Conservation (phyloP, 2,113 vertebrate species). For the Chaenogobius annularis region DNA sequence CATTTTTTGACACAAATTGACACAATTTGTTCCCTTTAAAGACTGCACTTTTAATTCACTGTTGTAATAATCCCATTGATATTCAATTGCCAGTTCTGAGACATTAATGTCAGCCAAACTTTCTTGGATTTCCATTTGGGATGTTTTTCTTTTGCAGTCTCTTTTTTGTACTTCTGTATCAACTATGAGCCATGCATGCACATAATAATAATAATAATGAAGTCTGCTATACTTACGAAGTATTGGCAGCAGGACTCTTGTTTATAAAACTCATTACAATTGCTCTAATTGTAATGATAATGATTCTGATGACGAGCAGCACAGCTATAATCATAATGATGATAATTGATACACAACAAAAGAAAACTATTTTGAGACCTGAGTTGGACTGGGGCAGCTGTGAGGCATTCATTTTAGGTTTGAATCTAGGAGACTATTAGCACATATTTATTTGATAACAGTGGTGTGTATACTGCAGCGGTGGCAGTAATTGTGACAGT, state of each 20-base stretch:
- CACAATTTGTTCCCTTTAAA: not conserved
- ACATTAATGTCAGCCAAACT: not conserved
- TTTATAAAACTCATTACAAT: not conserved
- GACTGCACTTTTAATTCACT: not conserved
- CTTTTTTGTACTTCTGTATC: not conserved
- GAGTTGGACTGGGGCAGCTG: not conserved
- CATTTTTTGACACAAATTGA: no score
- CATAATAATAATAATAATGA: not conserved
- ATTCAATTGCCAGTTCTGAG: no score
- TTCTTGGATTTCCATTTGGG: not conserved
- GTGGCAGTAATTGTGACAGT: slow-evolving; percentile 27
- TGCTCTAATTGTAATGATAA: not conserved
- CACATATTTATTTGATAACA: slow-evolving; percentile 21
- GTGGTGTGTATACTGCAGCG: not conserved
- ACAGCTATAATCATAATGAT: not conserved
- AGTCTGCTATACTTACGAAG: no score
- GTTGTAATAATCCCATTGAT: not conserved
- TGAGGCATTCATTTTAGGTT: slow-evolving; percentile 22
- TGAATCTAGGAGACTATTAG: slow-evolving; percentile 19
- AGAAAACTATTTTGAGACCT: slow-evolving; percentile 1
- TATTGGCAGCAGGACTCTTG: not conserved
- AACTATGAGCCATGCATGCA: no score
- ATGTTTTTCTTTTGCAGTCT: not conserved
- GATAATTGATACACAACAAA: not conserved
- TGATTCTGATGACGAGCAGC: not conserved